Base-by-base conservation (phyloP, 2,113 vertebrate genomes). In the Dascyllus trimaculatus region DNA sequence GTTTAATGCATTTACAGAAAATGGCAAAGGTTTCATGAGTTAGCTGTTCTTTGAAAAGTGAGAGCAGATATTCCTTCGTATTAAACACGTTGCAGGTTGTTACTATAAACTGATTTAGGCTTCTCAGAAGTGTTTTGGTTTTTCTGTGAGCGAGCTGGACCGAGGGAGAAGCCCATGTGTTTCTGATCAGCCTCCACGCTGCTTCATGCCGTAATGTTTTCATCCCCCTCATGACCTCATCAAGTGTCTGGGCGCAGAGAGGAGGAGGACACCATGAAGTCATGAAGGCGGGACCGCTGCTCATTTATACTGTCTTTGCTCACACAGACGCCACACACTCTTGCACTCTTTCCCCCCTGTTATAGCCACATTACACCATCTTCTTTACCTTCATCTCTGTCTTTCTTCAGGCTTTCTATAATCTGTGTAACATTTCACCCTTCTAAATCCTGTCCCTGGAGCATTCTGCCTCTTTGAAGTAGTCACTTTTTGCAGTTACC, bases 221-320 rank as follows among this genome's bases (percentile, higher is more conserved):
- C 46, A 67, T 81, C 78, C 61, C 71, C 57, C 52, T 53, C 74
- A 76, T 87, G 88, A 87, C 80, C 66, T 87, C 82, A 89, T 82
- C 38, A 29, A 6, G 70, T 3, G 77, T 75, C 69, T 60, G 61
- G n/a, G 26, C 14, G 0, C 18, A 38, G 43, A 22, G 46, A 48
- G 76, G 63, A 74, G 35, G 49, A 45, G 38, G 59, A 14, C n/a
- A 0, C 18, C 26, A 65, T 84, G 68, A 81, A 60, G 83, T 83
- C 84, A 86, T 32, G 35, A 53, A 65, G 65, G 65, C 52, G 4
- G 77, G 29, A 29, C 29, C 29, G 6, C 29, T 29, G 38, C 69
- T 68, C 52, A 38, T 74, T 43, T 35, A 35, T 5, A 9, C 66
- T 32, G 32, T 35, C 9, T 35, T 35, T 35, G 9, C 0, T 52